Base-by-base conservation (phyloP, 1,140 invertebrate genomes). In the Sogatella furcifera region DNA sequence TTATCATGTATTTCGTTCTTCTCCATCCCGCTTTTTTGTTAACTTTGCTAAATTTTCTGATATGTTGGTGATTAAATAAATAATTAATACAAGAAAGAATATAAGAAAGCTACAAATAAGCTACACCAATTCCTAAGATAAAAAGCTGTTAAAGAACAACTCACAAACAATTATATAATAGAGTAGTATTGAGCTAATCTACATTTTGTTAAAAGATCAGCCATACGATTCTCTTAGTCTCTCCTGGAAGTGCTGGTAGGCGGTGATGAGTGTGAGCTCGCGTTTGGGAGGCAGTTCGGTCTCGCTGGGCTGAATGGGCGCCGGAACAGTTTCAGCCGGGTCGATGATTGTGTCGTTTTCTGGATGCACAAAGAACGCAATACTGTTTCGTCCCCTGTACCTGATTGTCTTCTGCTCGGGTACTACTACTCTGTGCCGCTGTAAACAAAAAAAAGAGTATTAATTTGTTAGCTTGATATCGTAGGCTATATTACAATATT, bases 331-430 rank as follows among this genome's bases (percentile, higher is more conserved):
- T 65, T 67, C 81, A 64, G 85, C 70, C 42, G 81, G 78, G 52
- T 80, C 76, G 43, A 88, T 72, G 5, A 72, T 63, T 1, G 77
- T 76, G 46, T 79, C 73, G 62, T 80, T 72, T 71, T 88, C 83
- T 1, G 88, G 88, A 71, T 88, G 84, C 61, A 86, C 82, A 73
- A 89, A 90, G 74, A 85, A 88, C 1, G 82, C 86, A 41, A 90
- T 79, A 34, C 84, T 86, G 69, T 88, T 85, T 19, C 84, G 80
- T 4, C 79, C 79, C 43, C 79, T 76, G 0, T 78, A 76, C 52
- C 79, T 78, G 14, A 78, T 75, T 62, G 76, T 77, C 60, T 78
- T 75, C 34, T 82, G 79, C 59, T 83, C 77, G 0, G 86, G 85
- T 4, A 89, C 78, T 0, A 87, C 78, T 2, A 89, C 84, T 4